These are phyloP conservation scores for Nesoenas mayeri DNA, from an alignment of 2,113 vertebrate species.

Conservation along the genomic window DNA sequence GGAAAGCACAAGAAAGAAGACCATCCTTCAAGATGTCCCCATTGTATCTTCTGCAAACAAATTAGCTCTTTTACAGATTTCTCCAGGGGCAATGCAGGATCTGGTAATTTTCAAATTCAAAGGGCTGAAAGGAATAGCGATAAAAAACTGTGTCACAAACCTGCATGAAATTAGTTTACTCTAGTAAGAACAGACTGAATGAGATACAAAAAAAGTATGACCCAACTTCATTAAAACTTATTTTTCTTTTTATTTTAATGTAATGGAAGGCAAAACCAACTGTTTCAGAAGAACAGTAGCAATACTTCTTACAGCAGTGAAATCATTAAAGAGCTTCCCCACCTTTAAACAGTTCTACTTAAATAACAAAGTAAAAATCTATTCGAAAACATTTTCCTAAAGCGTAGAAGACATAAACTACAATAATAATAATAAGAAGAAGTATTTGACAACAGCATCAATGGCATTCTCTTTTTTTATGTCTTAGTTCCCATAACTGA, in stretches of 20 bases:
- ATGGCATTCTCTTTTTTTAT: background rate
- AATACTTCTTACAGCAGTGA: background rate
- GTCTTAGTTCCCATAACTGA: background rate
- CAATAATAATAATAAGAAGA: background rate
- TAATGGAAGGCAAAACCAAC: background rate
- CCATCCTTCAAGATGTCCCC: background rate
- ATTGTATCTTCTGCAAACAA: background rate
- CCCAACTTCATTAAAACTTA: background rate
- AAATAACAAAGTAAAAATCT: background rate
- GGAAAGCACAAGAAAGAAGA: background rate
- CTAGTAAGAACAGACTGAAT: background rate
- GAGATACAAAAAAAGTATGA: background rate
- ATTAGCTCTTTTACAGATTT: background rate
- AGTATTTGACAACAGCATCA: background rate
- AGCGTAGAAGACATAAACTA: background rate
- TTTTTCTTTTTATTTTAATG: background rate
- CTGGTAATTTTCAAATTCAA: constrained; percentile 14
- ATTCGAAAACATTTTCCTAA: background rate
- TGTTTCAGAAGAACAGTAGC: background rate
- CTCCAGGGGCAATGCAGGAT: background rate
- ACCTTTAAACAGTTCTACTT: background rate
- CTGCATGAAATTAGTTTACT: background rate
- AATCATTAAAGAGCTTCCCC: background rate
- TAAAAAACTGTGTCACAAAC: background rate
- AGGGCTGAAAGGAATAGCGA: background rate